A percentile compares a stretch with the other conserved stretches of the same genome.
These are phyloP conservation scores for Enteromius mattozi DNA, from an alignment of 2,797 vertebrate species.

Conservation along the genomic window DNA sequence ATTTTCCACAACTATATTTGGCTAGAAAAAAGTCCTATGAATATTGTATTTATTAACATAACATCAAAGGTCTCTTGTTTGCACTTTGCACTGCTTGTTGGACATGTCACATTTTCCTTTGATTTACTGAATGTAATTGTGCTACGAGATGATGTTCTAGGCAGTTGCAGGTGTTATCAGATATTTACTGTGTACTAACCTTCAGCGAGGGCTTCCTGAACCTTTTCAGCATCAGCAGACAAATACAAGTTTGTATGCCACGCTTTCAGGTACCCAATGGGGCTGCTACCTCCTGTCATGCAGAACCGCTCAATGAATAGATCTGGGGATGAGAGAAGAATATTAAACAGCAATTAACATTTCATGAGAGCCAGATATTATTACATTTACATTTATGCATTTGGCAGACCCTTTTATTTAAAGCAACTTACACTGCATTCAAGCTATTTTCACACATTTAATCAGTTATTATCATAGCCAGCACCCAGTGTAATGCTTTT, in stretches of 20 bases:
- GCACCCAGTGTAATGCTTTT: background rate
- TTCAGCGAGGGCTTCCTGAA: conserved; percentile 92
- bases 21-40: background rate
- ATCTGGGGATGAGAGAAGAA: conserved; percentile 75
- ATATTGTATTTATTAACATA: background rate
- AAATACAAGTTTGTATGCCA: conserved; percentile 97
- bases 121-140: background rate
- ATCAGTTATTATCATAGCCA: background rate
- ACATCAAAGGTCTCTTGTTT: background rate
- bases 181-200: conserved; percentile 77
- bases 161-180: conserved; percentile 19
- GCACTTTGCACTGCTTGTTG: background rate
- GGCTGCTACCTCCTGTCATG: conserved; percentile 96
- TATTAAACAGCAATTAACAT: conserved; percentile 12
- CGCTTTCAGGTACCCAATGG: conserved; percentile 95
- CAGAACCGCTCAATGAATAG: conserved; percentile 97
- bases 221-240: conserved; percentile 93
- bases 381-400: background rate
- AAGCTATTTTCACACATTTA: background rate
- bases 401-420: background rate
- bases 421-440: background rate
- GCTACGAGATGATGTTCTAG: background rate
- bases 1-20: background rate
- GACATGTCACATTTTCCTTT: background rate
- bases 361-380: conserved; percentile 4